Conservation (phyloP, 2,888 invertebrate genomes). For the Augochlorella aurata region DNA sequence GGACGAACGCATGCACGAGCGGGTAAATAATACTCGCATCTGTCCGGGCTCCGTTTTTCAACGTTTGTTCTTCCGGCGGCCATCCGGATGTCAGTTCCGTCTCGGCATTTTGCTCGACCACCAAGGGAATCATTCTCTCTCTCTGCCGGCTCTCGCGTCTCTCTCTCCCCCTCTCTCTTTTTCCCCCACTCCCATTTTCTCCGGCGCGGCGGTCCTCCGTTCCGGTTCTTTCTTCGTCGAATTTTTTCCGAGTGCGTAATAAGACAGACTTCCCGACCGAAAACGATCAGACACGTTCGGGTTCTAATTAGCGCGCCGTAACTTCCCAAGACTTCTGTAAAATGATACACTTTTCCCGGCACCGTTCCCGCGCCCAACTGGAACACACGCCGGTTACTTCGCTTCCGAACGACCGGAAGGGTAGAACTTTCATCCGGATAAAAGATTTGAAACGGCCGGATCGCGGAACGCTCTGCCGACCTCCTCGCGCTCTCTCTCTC, state of each 20-base stretch:
- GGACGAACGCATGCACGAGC: constrained; percentile 56
- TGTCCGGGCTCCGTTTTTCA: constrained; percentile 64
- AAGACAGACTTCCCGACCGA: constrained; percentile 37
- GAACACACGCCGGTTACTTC: not conserved
- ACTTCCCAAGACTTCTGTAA: constrained; percentile 6
- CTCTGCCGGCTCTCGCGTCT: not conserved
- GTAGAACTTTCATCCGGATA: not conserved
- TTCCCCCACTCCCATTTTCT: constrained; percentile 18
- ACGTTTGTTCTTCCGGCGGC: constrained; percentile 66
- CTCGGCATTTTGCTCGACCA: constrained; percentile 56
- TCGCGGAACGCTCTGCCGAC: not conserved
- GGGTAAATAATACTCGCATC: constrained; percentile 72
- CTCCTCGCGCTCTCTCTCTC: not conserved
- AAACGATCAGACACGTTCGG: constrained; percentile 31
- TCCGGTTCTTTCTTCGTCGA: constrained; percentile 57
- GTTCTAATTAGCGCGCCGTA: constrained; percentile 46
- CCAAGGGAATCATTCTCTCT: constrained; percentile 28
- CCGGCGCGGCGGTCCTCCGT: constrained; percentile 5
- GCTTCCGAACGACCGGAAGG: not conserved
- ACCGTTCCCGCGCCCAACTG: too few species aligned
- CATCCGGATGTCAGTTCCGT: constrained; percentile 63
- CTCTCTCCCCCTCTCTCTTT: not conserved
- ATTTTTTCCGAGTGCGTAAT: constrained; percentile 46
- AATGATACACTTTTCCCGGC: not conserved
- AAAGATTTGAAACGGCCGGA: not conserved